Conservation (phyloP, 2,797 vertebrate genomes). For the Gymnoscopelus microlampas region DNA sequence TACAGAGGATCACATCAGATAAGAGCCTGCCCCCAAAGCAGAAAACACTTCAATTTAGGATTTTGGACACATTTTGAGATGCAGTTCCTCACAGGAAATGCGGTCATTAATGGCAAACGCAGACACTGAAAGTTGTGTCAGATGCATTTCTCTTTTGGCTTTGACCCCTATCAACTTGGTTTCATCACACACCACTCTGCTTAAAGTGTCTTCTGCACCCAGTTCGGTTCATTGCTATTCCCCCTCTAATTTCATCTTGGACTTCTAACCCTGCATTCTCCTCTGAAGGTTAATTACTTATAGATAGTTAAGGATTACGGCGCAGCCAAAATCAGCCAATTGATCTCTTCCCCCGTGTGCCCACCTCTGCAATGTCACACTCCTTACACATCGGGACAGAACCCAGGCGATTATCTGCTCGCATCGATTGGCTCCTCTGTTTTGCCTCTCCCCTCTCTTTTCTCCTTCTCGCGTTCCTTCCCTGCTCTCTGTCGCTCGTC, state of each 20-base stretch:
- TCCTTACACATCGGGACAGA: conserved; percentile 68
- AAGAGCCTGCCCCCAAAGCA: conserved; percentile 21
- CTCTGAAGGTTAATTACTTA: conserved; percentile 83
- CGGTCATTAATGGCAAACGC: conserved; percentile 22
- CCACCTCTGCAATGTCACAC: conserved; percentile 78
- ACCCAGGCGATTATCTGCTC: conserved; percentile 75
- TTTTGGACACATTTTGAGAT: conserved; percentile 26
- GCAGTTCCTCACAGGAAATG: conserved; percentile 21
- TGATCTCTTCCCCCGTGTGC: conserved; percentile 73
- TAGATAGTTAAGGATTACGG: conserved; percentile 81
- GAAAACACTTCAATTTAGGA: conserved; percentile 13
- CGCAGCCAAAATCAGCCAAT: conserved; percentile 76
- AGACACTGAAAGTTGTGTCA: not conserved
- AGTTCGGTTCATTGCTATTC: conserved; percentile 69
- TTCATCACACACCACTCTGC: too few relatives aligned
- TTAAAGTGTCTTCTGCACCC: conserved; percentile 41
- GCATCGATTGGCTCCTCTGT: conserved; percentile 68
- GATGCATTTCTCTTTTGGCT: too few relatives aligned
- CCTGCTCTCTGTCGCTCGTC: conserved; percentile 39
- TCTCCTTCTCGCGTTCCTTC: conserved; percentile 19
- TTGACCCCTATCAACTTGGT: too few relatives aligned
- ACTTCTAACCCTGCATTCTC: conserved; percentile 65
- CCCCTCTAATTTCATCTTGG: conserved; percentile 52
- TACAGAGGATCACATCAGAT: conserved; percentile 22
- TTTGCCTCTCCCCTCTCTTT: conserved; percentile 30